Base-by-base conservation (phyloP, 2,113 vertebrate species). In the Camelus bactrianus region DNA sequence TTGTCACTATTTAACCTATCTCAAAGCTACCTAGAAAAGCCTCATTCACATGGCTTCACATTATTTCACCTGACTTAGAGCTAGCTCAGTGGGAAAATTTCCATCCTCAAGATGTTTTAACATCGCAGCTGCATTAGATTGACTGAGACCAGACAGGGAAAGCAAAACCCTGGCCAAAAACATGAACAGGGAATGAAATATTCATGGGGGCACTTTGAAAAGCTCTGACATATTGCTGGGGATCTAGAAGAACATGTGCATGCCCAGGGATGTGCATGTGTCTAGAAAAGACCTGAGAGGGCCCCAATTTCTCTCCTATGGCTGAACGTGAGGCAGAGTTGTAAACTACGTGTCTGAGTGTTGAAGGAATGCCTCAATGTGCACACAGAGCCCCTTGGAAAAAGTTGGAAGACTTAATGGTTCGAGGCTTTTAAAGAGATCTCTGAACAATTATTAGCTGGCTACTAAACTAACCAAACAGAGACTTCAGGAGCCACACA, bases 391-490 rank as follows among this genome's bases (percentile, higher is more conserved):
- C 28, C 52, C 19, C 20, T 83, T 22, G 56, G 69, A 10, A 77
- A 95, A 80, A 91, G 38, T 6, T 77, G 13, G 30, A 32, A 93
- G 35, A 35, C 50, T 48, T 89, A 86, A 20, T 87, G 67, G 13
- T 86, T 93, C 6, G 48, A 86, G 56, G 24, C n/a, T 46, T 85
- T 95, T 80, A 90, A 93, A 38, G 56, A 83, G 20, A 60, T 65
- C 42, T 67, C 46, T 82, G 73, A 85, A 62, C 54, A 69, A 52
- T 91, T 26, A 76, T 52, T 77, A 62, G 20, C 13, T 75, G 58
- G 56, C 46, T 42, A 58, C 81, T 75, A 91, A 93, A 20, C 22
- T 72, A 96, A 67, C 13, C 11, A 69, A 67, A 67, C 58, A 81
- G 80, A 85, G 38, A 77, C 22, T 38, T 87, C 20, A 56, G 35